Base-by-base conservation (phyloP, 1,140 invertebrate species). In the Zelostemma sp. region DNA sequence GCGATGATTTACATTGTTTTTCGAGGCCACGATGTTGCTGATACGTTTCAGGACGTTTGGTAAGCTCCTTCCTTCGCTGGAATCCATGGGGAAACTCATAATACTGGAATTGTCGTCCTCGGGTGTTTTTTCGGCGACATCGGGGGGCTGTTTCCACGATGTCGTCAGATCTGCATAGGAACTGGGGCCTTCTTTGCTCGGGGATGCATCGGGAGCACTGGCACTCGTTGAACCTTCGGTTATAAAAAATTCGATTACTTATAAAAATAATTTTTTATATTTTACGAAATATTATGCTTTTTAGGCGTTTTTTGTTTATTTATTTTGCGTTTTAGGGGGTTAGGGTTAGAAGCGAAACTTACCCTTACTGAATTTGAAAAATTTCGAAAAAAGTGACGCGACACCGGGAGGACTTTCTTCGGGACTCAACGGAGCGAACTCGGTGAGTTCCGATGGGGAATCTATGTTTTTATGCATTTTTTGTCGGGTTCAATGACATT, bases 41-140 rank as follows among this genome's bases (percentile, higher is more conserved):
- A 95, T 93, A 65, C 93, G 88, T 80, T 90, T 92, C 14, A 94
- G 82, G 66, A 94, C 91, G 87, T 93, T 94, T 3, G 91, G 90
- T 63, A 94, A 86, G 83, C 91, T 93, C 47, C 93, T 86, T 1
- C 89, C 92, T 79, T 93, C 90, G 14, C 72, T 69, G 38, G 76
- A 77, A 65, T 85, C 83, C 14, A 85, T 68, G 11, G 81, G 81
- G 61, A 88, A 85, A 66, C 84, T 81, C 21, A 80, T 79, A 12
- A 77, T 66, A 61, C 71, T 79, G 1, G 72, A 68, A 31, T 55
- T 75, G 55, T 83, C 80, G 35, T 85, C 78, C 4, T 79, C 81
- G 0, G 77, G 74, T 11, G 76, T 77, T 73, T 84, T 83, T 43
- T 80, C 77, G 0, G 64, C 31, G 0, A 62, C 33, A 38, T 68